A percentile compares a stretch with the other conserved stretches of the same genome.
Evolutionary conservation across 2,113 vertebrate genomes (phyloP).

Genomic region (Caranx ignobilis): DNA sequence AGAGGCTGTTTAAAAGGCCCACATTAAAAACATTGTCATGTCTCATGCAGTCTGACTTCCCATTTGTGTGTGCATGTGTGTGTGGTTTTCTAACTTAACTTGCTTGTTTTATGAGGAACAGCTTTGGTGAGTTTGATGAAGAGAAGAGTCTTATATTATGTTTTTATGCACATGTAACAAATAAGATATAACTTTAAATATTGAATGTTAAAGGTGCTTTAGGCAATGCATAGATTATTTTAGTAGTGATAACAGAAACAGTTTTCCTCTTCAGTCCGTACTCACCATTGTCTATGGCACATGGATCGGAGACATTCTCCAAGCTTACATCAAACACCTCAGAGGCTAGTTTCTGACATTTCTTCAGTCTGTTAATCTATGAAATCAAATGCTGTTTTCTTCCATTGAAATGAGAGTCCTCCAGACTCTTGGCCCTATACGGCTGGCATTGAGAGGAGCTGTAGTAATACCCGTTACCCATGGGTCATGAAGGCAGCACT

Average conservation of each 20-base stretch:
- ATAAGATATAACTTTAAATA: neutral
- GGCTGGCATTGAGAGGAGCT: conserved; percentile 19
- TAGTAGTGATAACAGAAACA: neutral
- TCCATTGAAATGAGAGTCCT: conserved; percentile 21
- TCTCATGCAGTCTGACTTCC: conserved; percentile 36
- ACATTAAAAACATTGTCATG: conserved; percentile 48
- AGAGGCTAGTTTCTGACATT: neutral
- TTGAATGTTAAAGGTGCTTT: neutral
- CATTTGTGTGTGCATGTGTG: conserved; percentile 1
- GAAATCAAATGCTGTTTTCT: conserved; percentile 28
- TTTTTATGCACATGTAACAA: neutral
- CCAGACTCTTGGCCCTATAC: conserved; percentile 1
- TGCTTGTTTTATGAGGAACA: neutral
- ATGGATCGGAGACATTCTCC: neutral
- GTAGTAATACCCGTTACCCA: conserved; percentile 22
- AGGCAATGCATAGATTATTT: neutral
- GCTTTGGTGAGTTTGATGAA: neutral
- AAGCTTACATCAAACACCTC: conserved; percentile 9
- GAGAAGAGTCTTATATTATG: neutral
- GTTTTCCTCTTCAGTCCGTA: neutral
- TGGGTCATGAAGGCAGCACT: conserved; percentile 26
- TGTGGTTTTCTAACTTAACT: neutral
- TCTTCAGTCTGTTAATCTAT: conserved; percentile 35
- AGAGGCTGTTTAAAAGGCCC: conserved; percentile 53
- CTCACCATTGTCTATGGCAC: neutral